Evolutionary conservation across 2,113 vertebrate genomes (phyloP).

Genomic region (Cheilinus undulatus): DNA sequence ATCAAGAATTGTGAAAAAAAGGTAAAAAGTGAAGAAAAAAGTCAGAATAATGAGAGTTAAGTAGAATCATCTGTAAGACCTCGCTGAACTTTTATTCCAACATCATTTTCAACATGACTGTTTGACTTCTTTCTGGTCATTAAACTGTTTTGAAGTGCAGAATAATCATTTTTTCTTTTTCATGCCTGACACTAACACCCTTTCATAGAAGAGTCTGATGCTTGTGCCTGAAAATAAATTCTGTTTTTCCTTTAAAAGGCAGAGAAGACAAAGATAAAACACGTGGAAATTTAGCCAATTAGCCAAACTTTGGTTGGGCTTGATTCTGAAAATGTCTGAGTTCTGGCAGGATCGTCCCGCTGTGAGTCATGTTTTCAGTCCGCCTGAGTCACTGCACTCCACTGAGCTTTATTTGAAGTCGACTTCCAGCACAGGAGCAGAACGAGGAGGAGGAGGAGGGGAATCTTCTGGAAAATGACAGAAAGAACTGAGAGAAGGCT

Average conservation of each 20-base stretch:
- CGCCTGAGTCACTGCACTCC: slow-evolving; percentile 19
- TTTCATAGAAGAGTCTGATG: background rate
- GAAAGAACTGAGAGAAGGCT: background rate
- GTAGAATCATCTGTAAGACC: no score
- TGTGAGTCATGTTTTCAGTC: background rate
- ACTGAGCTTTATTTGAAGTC: background rate
- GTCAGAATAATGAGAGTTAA: no score
- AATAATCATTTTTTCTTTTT: no score
- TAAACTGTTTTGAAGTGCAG: no score
- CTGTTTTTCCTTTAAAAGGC: background rate
- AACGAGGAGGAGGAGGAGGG: background rate
- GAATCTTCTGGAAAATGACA: no score
- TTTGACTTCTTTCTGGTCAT: no score
- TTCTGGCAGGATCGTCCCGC: background rate
- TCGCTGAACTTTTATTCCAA: no score
- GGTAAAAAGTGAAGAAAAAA: no score
- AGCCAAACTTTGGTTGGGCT: background rate
- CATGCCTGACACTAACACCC: no score
- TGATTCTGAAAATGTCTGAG: background rate
- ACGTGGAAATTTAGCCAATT: background rate
- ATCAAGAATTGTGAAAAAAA: no score
- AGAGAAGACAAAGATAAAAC: background rate
- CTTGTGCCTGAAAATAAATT: background rate
- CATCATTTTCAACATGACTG: no score
- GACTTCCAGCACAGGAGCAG: background rate